These are phyloP conservation scores for Porites rus DNA, from an alignment of 92 coral and sea anemone species.

Conservation along the genomic window DNA sequence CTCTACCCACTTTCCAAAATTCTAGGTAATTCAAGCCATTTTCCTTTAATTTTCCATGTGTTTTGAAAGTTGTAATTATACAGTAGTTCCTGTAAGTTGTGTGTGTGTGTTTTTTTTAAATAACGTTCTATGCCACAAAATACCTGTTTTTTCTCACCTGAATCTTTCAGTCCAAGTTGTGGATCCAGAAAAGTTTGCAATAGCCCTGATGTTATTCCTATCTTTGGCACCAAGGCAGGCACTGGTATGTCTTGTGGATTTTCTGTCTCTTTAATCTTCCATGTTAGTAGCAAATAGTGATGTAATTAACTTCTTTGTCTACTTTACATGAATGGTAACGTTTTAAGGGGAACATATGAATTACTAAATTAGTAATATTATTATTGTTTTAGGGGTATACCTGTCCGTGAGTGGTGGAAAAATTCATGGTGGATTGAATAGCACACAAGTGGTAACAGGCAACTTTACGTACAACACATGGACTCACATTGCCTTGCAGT, in stretches of 20 bases:
- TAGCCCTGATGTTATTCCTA: conserved; percentile 35
- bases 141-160: neutral
- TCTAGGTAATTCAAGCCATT: too few species aligned
- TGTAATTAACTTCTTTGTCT: too few species aligned
- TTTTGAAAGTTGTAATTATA: too few species aligned
- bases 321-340: too few species aligned
- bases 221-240: conserved; percentile 47
- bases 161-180: conserved; percentile 46
- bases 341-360: too few species aligned
- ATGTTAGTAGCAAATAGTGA: too few species aligned
- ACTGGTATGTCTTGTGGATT: conserved; percentile 20
- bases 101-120: too few species aligned
- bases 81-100: too few species aligned
- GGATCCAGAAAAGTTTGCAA: conserved; percentile 39
- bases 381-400: conserved; percentile 28
- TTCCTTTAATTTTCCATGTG: too few species aligned
- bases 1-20: too few species aligned
- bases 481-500: conserved; percentile 64
- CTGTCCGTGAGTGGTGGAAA: conserved; percentile 28
- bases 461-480: conserved; percentile 55
- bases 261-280: neutral
- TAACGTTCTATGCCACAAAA: too few species aligned
- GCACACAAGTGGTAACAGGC: neutral
- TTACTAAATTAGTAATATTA: too few species aligned
- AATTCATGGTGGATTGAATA: conserved; percentile 30